These are phyloP conservation scores for Alloplasta piceator DNA, from an alignment of 2,888 invertebrate genomes.

Conservation along the genomic window DNA sequence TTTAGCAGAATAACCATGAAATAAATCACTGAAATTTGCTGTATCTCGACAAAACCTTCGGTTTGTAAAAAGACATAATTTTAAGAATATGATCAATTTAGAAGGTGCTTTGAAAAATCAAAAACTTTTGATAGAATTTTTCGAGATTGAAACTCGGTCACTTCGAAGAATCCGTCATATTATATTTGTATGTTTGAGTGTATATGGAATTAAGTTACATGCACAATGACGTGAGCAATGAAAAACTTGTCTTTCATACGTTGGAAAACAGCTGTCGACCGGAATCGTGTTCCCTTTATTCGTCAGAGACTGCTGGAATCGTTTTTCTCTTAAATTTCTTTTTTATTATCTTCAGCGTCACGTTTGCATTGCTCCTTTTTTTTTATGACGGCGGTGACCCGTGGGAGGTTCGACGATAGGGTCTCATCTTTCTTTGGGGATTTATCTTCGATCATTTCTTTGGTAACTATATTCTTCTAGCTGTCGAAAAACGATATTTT, in stretches of 20 bases:
- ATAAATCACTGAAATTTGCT: too few species aligned
- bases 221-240: constrained; percentile 24
- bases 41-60: too few species aligned
- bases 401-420: background rate
- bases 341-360: constrained; percentile 50
- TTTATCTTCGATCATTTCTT: background rate
- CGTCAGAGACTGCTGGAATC: constrained; percentile 12
- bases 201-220: constrained; percentile 5
- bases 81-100: too few species aligned
- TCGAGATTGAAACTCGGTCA: too few species aligned
- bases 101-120: too few species aligned
- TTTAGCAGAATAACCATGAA: too few species aligned
- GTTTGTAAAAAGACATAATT: too few species aligned
- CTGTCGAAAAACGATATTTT: background rate
- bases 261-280: constrained; percentile 72
- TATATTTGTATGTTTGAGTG: constrained; percentile 2
- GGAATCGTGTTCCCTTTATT: constrained; percentile 24
- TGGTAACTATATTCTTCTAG: background rate
- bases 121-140: too few species aligned
- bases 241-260: constrained; percentile 54
- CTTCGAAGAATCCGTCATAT: background rate
- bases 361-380: constrained; percentile 43
- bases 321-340: constrained; percentile 53
- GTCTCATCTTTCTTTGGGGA: background rate
- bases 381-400: background rate